These are phyloP conservation scores for Acanthurus tractus DNA, from an alignment of 2,797 vertebrate species.

Conservation along the genomic window DNA sequence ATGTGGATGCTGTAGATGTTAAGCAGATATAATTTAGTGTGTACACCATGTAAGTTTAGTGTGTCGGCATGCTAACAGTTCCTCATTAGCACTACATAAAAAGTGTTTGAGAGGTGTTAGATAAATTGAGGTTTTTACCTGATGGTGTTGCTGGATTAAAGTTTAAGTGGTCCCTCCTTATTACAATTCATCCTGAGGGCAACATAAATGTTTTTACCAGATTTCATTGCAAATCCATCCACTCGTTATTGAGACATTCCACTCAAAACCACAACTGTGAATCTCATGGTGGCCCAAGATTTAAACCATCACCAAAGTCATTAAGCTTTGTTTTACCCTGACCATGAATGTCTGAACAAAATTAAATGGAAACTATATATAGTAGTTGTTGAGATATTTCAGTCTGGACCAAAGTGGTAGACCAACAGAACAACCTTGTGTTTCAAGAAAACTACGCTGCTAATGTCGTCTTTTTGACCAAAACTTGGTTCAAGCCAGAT, in stretches of 20 bases:
- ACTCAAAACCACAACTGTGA: not conserved
- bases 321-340: not conserved
- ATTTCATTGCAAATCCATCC: not conserved
- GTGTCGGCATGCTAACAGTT: not conserved
- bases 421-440: not conserved
- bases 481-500: slow-evolving; percentile 10
- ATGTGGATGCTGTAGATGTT: not conserved
- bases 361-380: not conserved
- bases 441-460: not conserved
- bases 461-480: not conserved
- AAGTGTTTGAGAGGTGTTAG: not conserved
- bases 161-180: not conserved
- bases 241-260: not conserved
- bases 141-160: not conserved
- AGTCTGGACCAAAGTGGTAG: not conserved
- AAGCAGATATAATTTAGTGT: not conserved
- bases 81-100: not conserved
- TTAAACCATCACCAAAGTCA: not conserved
- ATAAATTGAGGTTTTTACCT: not conserved
- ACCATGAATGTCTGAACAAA: not conserved
- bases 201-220: not conserved
- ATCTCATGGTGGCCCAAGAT: not conserved
- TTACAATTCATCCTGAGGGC: not conserved
- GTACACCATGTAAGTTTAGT: not conserved
- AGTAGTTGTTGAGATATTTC: not conserved